Evolutionary conservation across 1,140 invertebrate species (phyloP), one percentile per base, ranked within the genome.

Genomic region (Oncopodura yosiiana): DNA sequence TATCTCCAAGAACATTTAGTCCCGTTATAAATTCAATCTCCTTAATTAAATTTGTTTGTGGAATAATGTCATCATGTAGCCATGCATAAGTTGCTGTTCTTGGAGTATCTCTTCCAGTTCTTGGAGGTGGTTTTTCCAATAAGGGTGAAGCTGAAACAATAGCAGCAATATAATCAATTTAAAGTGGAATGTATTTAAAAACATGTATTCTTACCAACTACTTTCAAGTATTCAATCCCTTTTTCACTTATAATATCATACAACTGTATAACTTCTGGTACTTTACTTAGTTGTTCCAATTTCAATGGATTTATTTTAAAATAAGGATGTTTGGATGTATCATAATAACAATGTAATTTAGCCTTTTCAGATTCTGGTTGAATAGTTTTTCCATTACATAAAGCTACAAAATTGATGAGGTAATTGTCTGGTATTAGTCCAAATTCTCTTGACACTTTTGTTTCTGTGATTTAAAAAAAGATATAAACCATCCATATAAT

Each of bases 21-120:
- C 61, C 61, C 0, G 61, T 59, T 3, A 59, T 53, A 11, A 53
- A 32, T 27, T 59, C 61, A 45, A 62, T 53, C 23, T 23, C 44
- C n/a, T 43, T 43, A 12, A 54, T 42, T 14, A 62, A n/a, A 0
- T 37, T 39, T 23, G 37, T 23, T 14, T 29, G 5, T 14, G 43
- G 39, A 42, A 60, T 41, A 32, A 50, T 41, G 18, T 44, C 27
- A 42, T 60, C 58, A 4, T 29, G 18, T 2, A 60, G 34, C 58
- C 58, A 60, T 6, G 58, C 48, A 39, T 60, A 60, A 8, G 53
- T 42, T 18, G 58, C 58, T 0, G 58, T 56, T 42, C 58, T 30
- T 9, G 49, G 48, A 4, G 58, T 60, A 26, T 24, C n/a, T 0
- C 48, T 21, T 16, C 41, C 26, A 1, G 14, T 3, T 5, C 29